phyloP scores from a whole-genome alignment of 2,113 vertebrate species.

The Cyanoderma ruficeps region DNA sequence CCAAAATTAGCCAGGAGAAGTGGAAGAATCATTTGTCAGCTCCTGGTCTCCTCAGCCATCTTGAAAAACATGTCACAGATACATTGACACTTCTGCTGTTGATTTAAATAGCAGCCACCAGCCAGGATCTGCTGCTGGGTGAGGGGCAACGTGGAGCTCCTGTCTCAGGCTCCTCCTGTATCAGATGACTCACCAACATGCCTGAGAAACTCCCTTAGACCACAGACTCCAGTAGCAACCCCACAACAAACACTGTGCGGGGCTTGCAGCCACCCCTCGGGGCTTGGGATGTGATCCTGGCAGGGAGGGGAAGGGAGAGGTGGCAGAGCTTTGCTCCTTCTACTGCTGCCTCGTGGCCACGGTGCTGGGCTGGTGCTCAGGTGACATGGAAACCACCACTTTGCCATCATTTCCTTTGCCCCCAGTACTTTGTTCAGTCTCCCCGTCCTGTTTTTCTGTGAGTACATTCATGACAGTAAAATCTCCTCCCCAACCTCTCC shows the following conservation, averaged over 20 bases:
- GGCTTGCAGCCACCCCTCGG: neutral
- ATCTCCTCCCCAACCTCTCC: neutral
- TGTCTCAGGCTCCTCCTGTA: conserved; percentile 60
- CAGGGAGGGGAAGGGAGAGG: neutral
- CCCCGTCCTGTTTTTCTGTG: neutral
- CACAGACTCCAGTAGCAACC: conserved; percentile 78
- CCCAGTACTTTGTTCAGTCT: neutral
- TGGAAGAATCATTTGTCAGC: conserved; percentile 70
- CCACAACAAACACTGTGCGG: conserved; percentile 74
- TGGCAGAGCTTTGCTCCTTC: neutral
- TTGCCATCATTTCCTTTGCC: neutral
- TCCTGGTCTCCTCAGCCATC: conserved; percentile 67
- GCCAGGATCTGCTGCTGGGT: neutral
- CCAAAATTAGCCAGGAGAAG: conserved; percentile 74
- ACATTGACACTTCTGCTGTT: conserved; percentile 58
- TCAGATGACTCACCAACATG: conserved; percentile 71
- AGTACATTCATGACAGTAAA: neutral
- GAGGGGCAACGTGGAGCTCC: conserved; percentile 38
- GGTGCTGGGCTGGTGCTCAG: neutral
- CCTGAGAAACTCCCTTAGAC: conserved; percentile 73
- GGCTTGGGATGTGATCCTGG: conserved; percentile 46
- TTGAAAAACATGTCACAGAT: conserved; percentile 67
- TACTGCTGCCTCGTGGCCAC: neutral
- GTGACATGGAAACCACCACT: neutral
- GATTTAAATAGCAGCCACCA: conserved; percentile 76